Evolutionary conservation across 1,140 invertebrate species (phyloP).

Genomic region (Gonatopus flavifemur): DNA sequence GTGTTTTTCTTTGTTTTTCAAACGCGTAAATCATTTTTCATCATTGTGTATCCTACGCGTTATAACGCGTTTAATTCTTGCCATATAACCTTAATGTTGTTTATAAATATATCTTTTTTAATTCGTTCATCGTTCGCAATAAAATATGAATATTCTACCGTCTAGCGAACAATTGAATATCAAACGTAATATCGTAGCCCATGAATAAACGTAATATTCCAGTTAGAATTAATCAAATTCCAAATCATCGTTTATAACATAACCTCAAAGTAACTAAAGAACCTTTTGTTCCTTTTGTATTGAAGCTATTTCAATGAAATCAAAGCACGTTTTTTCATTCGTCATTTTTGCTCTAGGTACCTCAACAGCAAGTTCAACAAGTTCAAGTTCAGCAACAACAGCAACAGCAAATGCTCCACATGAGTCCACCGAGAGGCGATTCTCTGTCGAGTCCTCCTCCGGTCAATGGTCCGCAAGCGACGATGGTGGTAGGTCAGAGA

Average conservation of each 20-base stretch:
- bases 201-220: no score
- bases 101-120: not conserved
- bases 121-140: not conserved
- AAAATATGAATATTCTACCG: no score
- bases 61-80: no score
- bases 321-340: slow-evolving; percentile 3
- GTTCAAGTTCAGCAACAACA: slow-evolving; percentile 39
- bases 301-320: not conserved
- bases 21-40: not conserved
- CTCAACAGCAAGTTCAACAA: slow-evolving; percentile 50
- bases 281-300: no score
- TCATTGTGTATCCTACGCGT: no score
- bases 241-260: no score
- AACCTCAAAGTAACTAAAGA: no score
- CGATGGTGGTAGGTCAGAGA: slow-evolving; percentile 56
- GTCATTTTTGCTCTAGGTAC: slow-evolving; percentile 34
- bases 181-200: no score
- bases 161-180: no score
- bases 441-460: slow-evolving; percentile 46
- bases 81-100: not conserved
- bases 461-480: slow-evolving; percentile 40
- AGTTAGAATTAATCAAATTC: no score
- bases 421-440: slow-evolving; percentile 50
- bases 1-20: no score
- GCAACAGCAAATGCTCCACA: slow-evolving; percentile 51